Percentiles rank a stretch among this genome's conserved stretches.
These are phyloP conservation scores for Tetranychus truncatus DNA, from an alignment of 2,888 invertebrate genomes.

Conservation along the genomic window DNA sequence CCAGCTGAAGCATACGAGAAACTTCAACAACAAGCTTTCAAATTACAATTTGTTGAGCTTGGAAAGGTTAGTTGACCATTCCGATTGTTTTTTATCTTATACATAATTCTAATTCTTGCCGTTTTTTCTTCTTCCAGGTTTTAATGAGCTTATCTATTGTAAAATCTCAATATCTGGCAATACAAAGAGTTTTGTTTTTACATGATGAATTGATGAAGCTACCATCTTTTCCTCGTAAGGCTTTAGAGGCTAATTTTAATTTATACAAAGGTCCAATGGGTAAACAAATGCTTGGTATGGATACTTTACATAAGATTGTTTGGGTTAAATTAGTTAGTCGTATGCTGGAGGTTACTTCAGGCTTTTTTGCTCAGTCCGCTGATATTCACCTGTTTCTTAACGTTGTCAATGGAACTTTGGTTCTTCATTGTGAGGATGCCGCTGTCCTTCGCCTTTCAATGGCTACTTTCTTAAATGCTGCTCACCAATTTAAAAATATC, in stretches of 20 bases:
- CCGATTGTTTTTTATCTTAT: not conserved
- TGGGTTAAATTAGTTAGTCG: slow-evolving; percentile 90
- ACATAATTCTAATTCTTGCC: not conserved
- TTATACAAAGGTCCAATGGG: slow-evolving; percentile 75
- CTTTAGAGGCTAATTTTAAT: slow-evolving; percentile 85
- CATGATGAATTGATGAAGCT: slow-evolving; percentile 97
- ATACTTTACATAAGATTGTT: slow-evolving; percentile 93
- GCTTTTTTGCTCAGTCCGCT: slow-evolving; percentile 85
- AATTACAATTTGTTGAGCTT: slow-evolving; percentile 86
- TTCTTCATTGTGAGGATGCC: slow-evolving; percentile 89
- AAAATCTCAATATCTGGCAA: slow-evolving; percentile 45
- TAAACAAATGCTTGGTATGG: slow-evolving; percentile 67
- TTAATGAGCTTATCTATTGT: slow-evolving; percentile 37
- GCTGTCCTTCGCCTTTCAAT: slow-evolving; percentile 84
- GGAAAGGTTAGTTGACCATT: slow-evolving; percentile 47
- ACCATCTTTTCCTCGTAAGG: slow-evolving; percentile 93
- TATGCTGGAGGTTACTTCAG: slow-evolving; percentile 95
- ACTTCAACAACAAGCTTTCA: slow-evolving; percentile 69
- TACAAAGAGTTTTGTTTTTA: slow-evolving; percentile 88
- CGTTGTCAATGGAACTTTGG: slow-evolving; percentile 85
- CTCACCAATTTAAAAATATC: slow-evolving; percentile 93
- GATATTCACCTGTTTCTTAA: slow-evolving; percentile 94
- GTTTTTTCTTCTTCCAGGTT: slow-evolving; percentile 19
- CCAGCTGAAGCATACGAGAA: slow-evolving; percentile 74
- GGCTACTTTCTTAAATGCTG: slow-evolving; percentile 91